Evolutionary conservation across 2,797 vertebrate genomes (phyloP), one percentile per base, ranked within the genome.

Genomic region (Pseudochaenichthys georgianus): DNA sequence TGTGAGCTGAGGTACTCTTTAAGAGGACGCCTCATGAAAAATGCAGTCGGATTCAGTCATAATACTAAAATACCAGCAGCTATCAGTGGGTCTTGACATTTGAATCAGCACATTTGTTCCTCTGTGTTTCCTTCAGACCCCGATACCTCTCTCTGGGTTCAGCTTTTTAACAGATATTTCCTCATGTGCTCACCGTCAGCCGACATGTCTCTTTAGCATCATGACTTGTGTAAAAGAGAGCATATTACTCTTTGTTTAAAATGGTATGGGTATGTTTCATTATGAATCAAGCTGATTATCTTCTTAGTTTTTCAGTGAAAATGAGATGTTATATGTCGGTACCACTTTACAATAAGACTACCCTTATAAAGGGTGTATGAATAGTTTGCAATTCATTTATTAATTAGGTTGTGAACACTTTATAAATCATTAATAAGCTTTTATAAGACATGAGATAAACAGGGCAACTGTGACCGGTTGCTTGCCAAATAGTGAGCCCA

Each of bases 1-100:
- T 59, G 67, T 10, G 71, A 46, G 69, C 74, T 41, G 81, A 81
- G 70, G 47, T 50, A 60, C 77, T 88, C 82, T 80, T 88, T 80
- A 80, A 85, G 74, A 75, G 78, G 78, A 80, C 70, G 68, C 66
- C 80, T 82, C 85, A 90, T 95, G 84, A 94, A 94, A 94, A 91
- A 94, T 93, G 85, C 84, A 94, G 69, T 54, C 52, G 69, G n/a
- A 74, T 85, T 78, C 80, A 82, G 87, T 69, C 80, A 58, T 55
- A 60, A 58, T 55, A 60, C 78, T 65, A 74, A 79, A 75, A 80
- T 13, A 34, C 59, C 67, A 80, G 66, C 73, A 70, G 72, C 73
- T 66, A 81, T 84, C 87, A 82, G 81, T 28, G 81, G 78, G 76
- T 81, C 1, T 46, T 67, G 62, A 28, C 28, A 59, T 52, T 59